Base-by-base conservation (phyloP, 2,797 vertebrate genomes). In the Toxotes lorentzi region DNA sequence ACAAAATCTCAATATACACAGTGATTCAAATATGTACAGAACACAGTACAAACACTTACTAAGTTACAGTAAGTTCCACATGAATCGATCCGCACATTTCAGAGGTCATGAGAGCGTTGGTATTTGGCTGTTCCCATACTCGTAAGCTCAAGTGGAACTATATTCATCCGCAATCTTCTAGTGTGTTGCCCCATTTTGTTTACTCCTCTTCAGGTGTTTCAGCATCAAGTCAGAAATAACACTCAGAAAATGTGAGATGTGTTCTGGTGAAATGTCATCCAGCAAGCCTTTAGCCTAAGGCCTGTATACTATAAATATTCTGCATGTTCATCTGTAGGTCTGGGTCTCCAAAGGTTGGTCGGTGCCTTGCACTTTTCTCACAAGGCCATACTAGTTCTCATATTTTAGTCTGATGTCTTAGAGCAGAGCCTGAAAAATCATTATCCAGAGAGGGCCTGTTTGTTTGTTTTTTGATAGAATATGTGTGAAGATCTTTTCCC, bases 281-380 rank as follows among this genome's bases (percentile, higher is more conserved):
- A 79, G 63, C 0, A 1, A 54, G 53, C 65, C 34, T 56, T 56
- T 32, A 74, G 54, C 82, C 72, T 24, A 0, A 30, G 76, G 78
- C 70, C 70, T 45, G 38, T 54, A 8, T n/a, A 27, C 32, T 63
- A 73, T 85, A 73, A 75, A 84, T 89, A 85, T 82, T 79, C 66
- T 13, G 54, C 41, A 21, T 12, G 5, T 70, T 73, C 23, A 54
- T 50, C 51, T n/a, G 48, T 57, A 30, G 1, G 19, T 57, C 21
- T 5, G 6, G 38, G 61, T 73, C 71, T 73, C 60, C 40, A 62
- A 48, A 78, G 68, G 24, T 48, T 30, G 23, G 32, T 67, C 54
- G 4, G 47, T 50, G 30, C 56, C 32, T 16, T 57, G 12, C 11
- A 10, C 27, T 54, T n/a, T 47, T 60, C 45, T 65, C 4, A 60